phyloP scores from a whole-genome alignment of 1,140 invertebrate genomes.

The Leptoteleia sp. region DNA sequence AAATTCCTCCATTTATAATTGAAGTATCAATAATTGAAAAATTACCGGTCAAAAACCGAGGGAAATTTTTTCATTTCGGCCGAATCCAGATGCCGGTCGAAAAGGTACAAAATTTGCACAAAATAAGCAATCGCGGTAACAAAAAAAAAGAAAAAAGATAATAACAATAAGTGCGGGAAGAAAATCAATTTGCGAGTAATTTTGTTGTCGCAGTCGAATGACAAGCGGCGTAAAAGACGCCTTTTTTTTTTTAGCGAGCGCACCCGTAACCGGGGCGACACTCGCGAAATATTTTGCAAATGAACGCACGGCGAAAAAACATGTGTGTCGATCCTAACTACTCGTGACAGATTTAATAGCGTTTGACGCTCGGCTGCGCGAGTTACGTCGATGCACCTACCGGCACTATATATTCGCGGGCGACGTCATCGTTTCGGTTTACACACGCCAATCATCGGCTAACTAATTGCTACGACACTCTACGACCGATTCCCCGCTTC shows the following conservation, averaged over 20 bases:
- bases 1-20: no score
- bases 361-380: conserved; percentile 41
- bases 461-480: conserved; percentile 77
- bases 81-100: no score
- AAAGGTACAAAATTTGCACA: no score
- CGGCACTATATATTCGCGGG: conserved; percentile 69
- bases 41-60: no score
- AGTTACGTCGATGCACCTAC: conserved; percentile 42
- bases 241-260: conserved; percentile 1
- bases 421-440: conserved; percentile 79
- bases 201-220: conserved; percentile 1
- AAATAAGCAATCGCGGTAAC: no score
- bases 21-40: no score
- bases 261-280: conserved; percentile 6
- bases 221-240: conserved; percentile 16
- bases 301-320: conserved; percentile 45
- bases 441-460: conserved; percentile 78
- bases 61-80: no score
- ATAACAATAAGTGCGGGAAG: background rate
- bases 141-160: no score
- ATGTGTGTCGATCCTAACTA: conserved; percentile 52
- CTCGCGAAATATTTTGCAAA: conserved; percentile 52
- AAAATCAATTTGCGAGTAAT: background rate
- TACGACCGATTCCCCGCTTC: conserved; percentile 76
- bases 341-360: conserved; percentile 62